These are phyloP conservation scores for Hycleus cichorii DNA, from an alignment of 1,140 invertebrate genomes.

Conservation along the genomic window DNA sequence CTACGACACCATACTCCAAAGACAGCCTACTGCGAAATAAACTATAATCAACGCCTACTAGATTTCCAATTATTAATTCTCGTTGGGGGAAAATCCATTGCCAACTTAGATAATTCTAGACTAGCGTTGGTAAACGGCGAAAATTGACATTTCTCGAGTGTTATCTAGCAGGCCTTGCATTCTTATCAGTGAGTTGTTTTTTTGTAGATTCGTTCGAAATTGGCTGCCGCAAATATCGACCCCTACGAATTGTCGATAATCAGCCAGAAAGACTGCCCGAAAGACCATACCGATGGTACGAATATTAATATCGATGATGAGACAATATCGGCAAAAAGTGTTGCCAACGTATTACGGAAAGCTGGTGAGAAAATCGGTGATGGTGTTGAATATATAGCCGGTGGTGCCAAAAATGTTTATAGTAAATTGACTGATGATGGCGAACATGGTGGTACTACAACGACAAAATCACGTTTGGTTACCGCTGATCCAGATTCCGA, in stretches of 20 bases:
- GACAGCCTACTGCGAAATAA: too few relatives aligned
- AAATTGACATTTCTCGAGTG: too few relatives aligned
- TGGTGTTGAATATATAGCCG: conserved; percentile 50
- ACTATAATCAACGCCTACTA: too few relatives aligned
- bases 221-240: conserved; percentile 57
- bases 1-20: too few relatives aligned
- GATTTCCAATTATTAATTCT: too few relatives aligned
- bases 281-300: conserved; percentile 44
- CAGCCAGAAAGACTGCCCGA: conserved; percentile 58
- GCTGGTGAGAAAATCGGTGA: conserved; percentile 64
- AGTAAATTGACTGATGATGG: conserved; percentile 42
- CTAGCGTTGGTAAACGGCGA: too few relatives aligned
- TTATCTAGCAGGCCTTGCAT: too few relatives aligned
- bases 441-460: conserved; percentile 7
- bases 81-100: too few relatives aligned
- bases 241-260: conserved; percentile 69
- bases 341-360: conserved; percentile 61
- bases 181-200: background rate
- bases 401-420: conserved; percentile 50
- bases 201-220: conserved; percentile 51
- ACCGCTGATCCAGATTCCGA: conserved; percentile 33
- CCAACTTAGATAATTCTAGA: too few relatives aligned
- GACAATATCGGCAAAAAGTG: conserved; percentile 63
- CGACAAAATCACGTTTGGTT: conserved; percentile 2
- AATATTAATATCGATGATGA: conserved; percentile 64